A percentile compares a stretch with the other conserved stretches of the same genome.
Evolutionary conservation across 2,113 vertebrate species (phyloP).

Genomic region (Geococcyx californianus): DNA sequence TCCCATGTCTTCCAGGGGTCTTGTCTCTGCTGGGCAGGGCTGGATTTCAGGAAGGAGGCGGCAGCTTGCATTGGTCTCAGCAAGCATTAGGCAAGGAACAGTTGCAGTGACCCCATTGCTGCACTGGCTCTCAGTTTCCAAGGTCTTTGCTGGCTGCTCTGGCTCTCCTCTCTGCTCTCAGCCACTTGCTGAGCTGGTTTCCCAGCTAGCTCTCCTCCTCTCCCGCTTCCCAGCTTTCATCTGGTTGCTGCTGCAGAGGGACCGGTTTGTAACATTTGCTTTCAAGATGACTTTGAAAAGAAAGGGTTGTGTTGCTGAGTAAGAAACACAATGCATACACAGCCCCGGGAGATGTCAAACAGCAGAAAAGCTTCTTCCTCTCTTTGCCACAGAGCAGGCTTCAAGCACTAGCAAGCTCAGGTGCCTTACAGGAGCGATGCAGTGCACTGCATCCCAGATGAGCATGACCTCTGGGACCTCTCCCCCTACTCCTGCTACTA

Average conservation of each 20-base stretch:
- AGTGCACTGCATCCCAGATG: not conserved
- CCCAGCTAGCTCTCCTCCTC: not conserved
- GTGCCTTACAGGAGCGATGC: accelerated
- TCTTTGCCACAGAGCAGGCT: not conserved
- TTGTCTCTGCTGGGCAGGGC: not conserved
- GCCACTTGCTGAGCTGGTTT: accelerated
- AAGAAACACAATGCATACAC: not conserved
- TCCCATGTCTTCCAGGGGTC: accelerated
- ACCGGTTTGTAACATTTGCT: not conserved
- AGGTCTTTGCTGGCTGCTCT: not conserved
- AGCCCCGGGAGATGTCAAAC: not conserved
- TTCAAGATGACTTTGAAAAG: not conserved
- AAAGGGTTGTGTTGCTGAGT: not conserved
- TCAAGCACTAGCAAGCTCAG: not conserved
- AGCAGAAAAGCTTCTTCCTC: not conserved
- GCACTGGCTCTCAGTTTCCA: accelerated
- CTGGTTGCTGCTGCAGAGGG: not conserved
- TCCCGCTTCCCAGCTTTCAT: not conserved
- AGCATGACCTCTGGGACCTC: not conserved
- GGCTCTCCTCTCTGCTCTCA: not conserved
- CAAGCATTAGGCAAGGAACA: accelerated
- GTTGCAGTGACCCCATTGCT: not conserved
- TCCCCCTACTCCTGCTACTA: not conserved
- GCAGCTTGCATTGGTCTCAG: not conserved
- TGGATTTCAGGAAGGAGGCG: not conserved